Conservation (phyloP, 2,888 invertebrate genomes). For the Alsophila aescularia region DNA sequence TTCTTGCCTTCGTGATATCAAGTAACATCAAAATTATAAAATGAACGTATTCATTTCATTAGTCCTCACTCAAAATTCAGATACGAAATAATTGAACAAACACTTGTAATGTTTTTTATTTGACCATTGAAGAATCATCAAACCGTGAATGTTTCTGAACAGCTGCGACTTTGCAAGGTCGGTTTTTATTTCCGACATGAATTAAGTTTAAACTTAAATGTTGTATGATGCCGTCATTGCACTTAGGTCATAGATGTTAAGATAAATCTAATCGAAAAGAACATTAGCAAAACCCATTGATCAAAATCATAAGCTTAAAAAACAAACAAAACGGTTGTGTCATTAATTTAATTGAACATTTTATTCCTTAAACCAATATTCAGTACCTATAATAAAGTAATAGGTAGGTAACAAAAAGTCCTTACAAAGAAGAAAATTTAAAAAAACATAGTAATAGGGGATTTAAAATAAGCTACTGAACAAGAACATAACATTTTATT, state of each 20-base stretch:
- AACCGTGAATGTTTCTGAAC: conserved; percentile 32
- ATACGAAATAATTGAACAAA: conserved; percentile 2
- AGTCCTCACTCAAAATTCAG: conserved; percentile 9
- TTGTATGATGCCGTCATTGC: conserved; percentile 23
- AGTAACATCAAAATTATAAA: too few relatives aligned
- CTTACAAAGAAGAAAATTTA: too few relatives aligned
- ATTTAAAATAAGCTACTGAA: too few relatives aligned
- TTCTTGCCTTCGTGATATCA: too few relatives aligned
- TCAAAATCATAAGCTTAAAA: background rate
- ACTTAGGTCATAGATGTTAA: conserved; percentile 20
- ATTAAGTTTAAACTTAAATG: conserved; percentile 33
- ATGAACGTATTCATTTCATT: background rate
- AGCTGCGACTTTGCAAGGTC: conserved; percentile 55
- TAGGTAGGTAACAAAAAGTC: too few relatives aligned
- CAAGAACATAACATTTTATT: too few relatives aligned
- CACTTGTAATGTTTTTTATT: conserved; percentile 18
- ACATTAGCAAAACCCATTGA: background rate
- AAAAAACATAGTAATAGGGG: too few relatives aligned
- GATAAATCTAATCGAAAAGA: background rate
- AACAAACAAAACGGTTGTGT: too few relatives aligned
- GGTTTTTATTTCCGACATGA: conserved; percentile 50
- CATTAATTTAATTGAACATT: too few relatives aligned
- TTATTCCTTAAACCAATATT: too few relatives aligned
- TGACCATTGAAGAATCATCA: conserved; percentile 25
- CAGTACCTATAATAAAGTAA: too few relatives aligned